Base-by-base conservation (phyloP, 37 sponge, comb jelly and placozoan species). In the Chondrilla cf. caribensis region DNA sequence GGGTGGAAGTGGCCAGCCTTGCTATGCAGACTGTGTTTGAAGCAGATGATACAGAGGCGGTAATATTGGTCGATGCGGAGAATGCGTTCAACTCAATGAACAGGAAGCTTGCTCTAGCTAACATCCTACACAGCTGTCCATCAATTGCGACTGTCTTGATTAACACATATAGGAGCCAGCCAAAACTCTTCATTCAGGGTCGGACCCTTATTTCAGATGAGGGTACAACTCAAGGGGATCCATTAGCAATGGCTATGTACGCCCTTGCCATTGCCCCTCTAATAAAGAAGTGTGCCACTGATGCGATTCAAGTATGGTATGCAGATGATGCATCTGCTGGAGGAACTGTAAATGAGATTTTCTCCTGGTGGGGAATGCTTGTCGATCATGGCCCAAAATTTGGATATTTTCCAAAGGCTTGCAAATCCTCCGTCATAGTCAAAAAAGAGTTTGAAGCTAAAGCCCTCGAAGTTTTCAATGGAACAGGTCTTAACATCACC, bases 281-380 rank as follows among this genome's bases (percentile, higher is more conserved):
- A 54, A 39, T 77, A 5, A 43, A 38, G 42, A 31, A 77, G 41
- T 54, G 28, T 77, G 78, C 54, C 57, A 24, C 38, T 15, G 29
- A 9, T 2, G 21, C 55, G 22, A 77, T 24, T 17, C 51, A 77
- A 31, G 78, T 77, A 1, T 77, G 78, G 78, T 77, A 42, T 8
- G 78, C 78, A 77, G 78, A 77, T 42, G 14, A 77, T 42, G 78
- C 78, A 5, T 54, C 78, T 54, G 78, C 55, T 3, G 54, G 29
- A 24, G 78, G 78, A 5, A 54, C 70, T 35, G 70, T 35, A 35
- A 36, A 19, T 68, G 70, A 29, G 37, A 2, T 68, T 29, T 68
- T 68, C 4, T 68, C 70, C 21, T 68, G 70, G 70, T 68, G 70
- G 32, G 70, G 33, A 35, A 68, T 35, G 70, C 70, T 68, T 68